Evolutionary conservation across 2,888 invertebrate species (phyloP), one percentile per base, ranked within the genome.

Genomic region (Drosophila anomelani): DNA sequence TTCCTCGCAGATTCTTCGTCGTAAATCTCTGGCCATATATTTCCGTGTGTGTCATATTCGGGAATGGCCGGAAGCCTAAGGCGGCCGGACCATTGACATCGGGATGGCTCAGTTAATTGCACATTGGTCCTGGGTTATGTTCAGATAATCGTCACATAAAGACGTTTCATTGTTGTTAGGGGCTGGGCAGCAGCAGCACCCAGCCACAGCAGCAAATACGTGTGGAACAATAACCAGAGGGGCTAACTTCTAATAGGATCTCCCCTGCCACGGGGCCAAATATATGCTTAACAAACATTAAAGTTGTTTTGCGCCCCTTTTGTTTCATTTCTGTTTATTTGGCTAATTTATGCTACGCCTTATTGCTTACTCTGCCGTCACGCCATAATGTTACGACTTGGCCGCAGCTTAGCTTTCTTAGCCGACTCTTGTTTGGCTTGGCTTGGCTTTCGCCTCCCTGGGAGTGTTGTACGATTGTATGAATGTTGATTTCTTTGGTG

Each of bases 331-430:
- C 54, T 70, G 87, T 79, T 84, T 87, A 80, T 89, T 87, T 78
- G 77, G 75, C 88, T 87, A 85, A 89, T 85, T 85, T 89, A 85
- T 82, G 82, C 85, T 85, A 78, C 72, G 82, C 76, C 85, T 85
- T 85, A 87, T 87, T 80, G 85, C 78, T 77, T 85, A 82, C 78
- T 85, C 75, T 79, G 76, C 84, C 80, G 81, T 81, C 87, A 86
- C 74, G 85, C 81, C 75, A 76, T 77, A 84, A 84, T 78, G 85
- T 82, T 82, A 85, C 55, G 73, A 77, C 82, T 77, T 75, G 74
- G 77, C 67, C 77, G 26, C 64, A 56, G 61, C 78, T 62, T 60
- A 60, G 62, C 62, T 66, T 68, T 46, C 76, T 59, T 54, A 39
- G 51, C 53, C 62, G 64, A 64, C 32, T 34, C 41, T 41, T 64